A percentile compares a stretch with the other conserved stretches of the same genome.
Evolutionary conservation across 2,888 invertebrate genomes (phyloP).

Genomic region (Choristoneura rosaceana): DNA sequence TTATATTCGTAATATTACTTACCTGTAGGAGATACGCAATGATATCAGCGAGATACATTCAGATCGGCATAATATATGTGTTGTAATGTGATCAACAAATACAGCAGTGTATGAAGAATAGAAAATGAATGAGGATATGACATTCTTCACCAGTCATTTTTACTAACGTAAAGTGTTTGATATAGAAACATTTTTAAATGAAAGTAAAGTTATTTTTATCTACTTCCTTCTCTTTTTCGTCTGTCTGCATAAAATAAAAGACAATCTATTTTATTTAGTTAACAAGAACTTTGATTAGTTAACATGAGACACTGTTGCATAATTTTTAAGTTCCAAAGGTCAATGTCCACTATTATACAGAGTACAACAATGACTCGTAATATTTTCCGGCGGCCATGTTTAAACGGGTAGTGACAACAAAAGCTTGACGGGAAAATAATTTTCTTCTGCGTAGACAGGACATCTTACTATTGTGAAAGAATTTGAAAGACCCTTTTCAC

Average conservation of each 20-base stretch:
- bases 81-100: neutral
- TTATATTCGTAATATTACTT: constrained; percentile 11
- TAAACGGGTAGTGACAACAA: constrained; percentile 65
- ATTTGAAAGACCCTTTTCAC: constrained; percentile 72
- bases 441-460: constrained; percentile 69
- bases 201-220: no score
- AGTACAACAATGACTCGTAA: constrained; percentile 56
- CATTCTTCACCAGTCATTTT: no score
- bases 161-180: no score
- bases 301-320: neutral
- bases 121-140: no score
- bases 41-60: neutral
- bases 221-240: no score
- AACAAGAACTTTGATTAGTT: constrained; percentile 7
- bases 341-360: constrained; percentile 44
- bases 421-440: constrained; percentile 74
- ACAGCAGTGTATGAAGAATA: neutral
- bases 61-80: neutral
- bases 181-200: no score
- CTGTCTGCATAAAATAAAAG: no score
- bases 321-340: constrained; percentile 18
- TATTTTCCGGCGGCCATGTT: constrained; percentile 65
- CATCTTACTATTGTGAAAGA: constrained; percentile 78
- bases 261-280: neutral
- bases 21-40: constrained; percentile 2